Conservation (phyloP, 2,113 vertebrate species). For the Rhombomys opimus region DNA sequence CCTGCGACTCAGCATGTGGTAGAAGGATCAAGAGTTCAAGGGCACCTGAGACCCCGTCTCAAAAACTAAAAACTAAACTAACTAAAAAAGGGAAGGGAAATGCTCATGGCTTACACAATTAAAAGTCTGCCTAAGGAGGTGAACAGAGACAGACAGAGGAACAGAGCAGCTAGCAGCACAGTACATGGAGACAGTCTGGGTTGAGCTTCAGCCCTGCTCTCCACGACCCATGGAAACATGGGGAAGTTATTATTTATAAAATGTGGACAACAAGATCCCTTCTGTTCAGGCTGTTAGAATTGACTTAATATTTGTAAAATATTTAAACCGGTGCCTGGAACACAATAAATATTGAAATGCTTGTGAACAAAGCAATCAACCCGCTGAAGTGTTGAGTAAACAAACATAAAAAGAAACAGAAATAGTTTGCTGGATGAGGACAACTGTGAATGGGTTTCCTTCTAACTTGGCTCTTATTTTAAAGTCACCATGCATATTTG, state of each 20-base stretch:
- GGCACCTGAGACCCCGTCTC: neutral
- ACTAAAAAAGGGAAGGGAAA: neutral
- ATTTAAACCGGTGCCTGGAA: neutral
- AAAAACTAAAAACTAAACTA: neutral
- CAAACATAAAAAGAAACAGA: neutral
- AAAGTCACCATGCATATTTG: neutral
- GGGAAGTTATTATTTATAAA: neutral
- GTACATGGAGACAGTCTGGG: neutral
- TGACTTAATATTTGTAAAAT: neutral
- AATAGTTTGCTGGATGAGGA: neutral
- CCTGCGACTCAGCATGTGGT: neutral
- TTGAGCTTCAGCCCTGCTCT: neutral
- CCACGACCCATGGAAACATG: accelerated
- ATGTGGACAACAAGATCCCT: neutral
- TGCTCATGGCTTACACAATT: neutral
- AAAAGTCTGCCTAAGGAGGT: neutral
- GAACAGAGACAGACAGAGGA: neutral
- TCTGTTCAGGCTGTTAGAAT: neutral
- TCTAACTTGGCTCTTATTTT: constrained; percentile 2
- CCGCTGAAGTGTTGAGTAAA: neutral
- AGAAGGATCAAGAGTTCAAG: neutral
- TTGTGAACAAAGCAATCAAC: neutral
- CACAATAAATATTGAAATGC: neutral
- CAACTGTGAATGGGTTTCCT: neutral
- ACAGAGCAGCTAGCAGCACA: neutral